Evolutionary conservation across 2,888 invertebrate species (phyloP).

Genomic region (Ophion ventricosus): DNA sequence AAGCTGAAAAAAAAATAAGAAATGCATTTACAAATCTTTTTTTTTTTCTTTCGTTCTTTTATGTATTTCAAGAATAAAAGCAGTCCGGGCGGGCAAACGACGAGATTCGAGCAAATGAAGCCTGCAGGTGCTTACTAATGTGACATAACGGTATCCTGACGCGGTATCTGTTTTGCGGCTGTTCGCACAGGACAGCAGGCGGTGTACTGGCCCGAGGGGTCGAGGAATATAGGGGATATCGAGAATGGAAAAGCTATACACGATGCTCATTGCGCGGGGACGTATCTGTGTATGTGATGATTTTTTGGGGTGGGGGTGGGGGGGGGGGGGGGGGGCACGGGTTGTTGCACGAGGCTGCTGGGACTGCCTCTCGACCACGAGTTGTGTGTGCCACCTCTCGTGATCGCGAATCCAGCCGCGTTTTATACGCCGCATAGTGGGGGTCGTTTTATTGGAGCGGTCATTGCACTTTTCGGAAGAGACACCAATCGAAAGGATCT

Average conservation of each 20-base stretch:
- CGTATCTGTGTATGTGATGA: slow-evolving; percentile 76
- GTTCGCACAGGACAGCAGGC: slow-evolving; percentile 42
- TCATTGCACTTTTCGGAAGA: slow-evolving; percentile 79
- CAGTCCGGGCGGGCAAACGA: slow-evolving; percentile 22
- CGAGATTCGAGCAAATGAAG: slow-evolving; percentile 68
- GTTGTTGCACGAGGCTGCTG: slow-evolving; percentile 48
- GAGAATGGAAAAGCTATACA: slow-evolving; percentile 44
- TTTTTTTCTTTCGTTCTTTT: slow-evolving; percentile 7
- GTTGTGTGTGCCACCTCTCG: not conserved
- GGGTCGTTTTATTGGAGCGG: slow-evolving; percentile 82
- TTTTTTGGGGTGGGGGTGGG: slow-evolving; percentile 73
- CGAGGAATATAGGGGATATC: slow-evolving; percentile 31
- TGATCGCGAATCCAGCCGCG: slow-evolving; percentile 36
- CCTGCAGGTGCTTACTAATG: slow-evolving; percentile 81
- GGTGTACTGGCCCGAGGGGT: slow-evolving; percentile 40
- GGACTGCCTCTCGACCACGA: slow-evolving; percentile 18
- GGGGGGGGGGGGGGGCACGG: slow-evolving; percentile 58
- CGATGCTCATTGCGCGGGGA: slow-evolving; percentile 71
- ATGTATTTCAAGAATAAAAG: slow-evolving; percentile 29
- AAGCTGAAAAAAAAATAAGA: not conserved
- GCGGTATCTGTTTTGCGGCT: slow-evolving; percentile 75
- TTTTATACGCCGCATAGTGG: slow-evolving; percentile 52
- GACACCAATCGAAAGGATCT: slow-evolving; percentile 73
- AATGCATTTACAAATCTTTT: not conserved
- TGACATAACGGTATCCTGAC: slow-evolving; percentile 82